Base-by-base conservation (phyloP, 2,888 invertebrate species). In the Geotrupes spiniger region DNA sequence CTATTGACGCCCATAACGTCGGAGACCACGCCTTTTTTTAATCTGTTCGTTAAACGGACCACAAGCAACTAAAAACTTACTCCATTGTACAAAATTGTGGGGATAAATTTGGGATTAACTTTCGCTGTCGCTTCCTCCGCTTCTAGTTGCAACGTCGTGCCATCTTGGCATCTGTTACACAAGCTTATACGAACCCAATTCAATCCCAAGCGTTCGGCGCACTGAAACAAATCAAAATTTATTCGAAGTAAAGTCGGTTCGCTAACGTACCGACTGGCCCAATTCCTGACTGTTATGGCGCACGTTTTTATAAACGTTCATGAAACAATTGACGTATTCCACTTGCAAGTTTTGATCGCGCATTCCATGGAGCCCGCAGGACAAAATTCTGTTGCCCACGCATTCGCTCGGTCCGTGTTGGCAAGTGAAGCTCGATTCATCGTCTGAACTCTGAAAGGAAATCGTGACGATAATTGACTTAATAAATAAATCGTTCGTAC, bases 381-480 rank as follows among this genome's bases (percentile, higher is more conserved):
- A 81, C 62, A 84, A 82, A 27, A 83, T 72, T 45, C 77, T 71
- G 62, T 85, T 84, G 2, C 83, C 83, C 25, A 43, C 42, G 26
- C 85, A 85, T 63, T 84, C 84, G 1, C 68, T 56, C 0, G 79
- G 76, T 0, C 85, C 84, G 61, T 84, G 84, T 66, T 84, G 84
- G 61, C 85, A 85, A 50, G 70, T 63, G 57, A 83, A 82, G 0
- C 74, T 66, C 14, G 63, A 63, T 21, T 74, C 67, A 49, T 60
- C 58, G 31, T 60, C 53, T 9, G 57, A 42, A 51, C 66, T 68
- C 65, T 68, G 42, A n/a, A 56, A 57, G 49, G 17, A 25, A 14
- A 12, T 33, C 14, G 21, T 3, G 6, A 21, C 6, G 21, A 4
- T n/a, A n/a, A n/a, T n/a, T n/a, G n/a, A n/a, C n/a, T n/a, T n/a